phyloP scores from a whole-genome alignment of 2,113 vertebrate genomes.

The Coptodon bakossiorum region DNA sequence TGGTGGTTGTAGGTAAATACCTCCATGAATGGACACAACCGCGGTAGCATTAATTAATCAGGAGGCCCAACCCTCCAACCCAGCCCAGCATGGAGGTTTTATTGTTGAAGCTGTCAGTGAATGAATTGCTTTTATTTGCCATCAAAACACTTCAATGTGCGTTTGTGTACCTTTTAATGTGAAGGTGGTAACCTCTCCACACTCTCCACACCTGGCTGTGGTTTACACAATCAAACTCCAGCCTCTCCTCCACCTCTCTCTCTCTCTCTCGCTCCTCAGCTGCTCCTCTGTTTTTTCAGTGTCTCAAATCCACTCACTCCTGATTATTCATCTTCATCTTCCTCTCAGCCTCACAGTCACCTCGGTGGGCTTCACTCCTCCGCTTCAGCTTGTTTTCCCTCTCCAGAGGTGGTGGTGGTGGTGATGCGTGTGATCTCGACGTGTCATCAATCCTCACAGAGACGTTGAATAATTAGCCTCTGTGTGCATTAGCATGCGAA shows the following conservation, averaged over 20 bases:
- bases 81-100: background rate
- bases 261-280: background rate
- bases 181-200: background rate
- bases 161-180: background rate
- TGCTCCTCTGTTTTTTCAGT: background rate
- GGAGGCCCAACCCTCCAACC: background rate
- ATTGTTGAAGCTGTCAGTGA: background rate
- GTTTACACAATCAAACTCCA: background rate
- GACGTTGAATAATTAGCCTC: conserved; percentile 38
- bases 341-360: background rate
- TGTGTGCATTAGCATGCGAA: background rate
- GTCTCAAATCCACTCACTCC: background rate
- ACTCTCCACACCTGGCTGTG: conserved; percentile 26
- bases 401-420: background rate
- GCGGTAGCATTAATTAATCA: background rate
- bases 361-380: background rate
- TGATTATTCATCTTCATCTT: conserved; percentile 9
- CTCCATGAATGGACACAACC: background rate
- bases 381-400: background rate
- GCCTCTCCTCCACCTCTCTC: background rate
- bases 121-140: background rate
- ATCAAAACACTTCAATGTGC: background rate
- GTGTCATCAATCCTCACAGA: conserved; percentile 12
- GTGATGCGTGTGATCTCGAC: conserved; percentile 9
- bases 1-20: background rate